Evolutionary conservation across 2,888 invertebrate species (phyloP), one percentile per base, ranked within the genome.

Genomic region (Polydrusus pterygomalis): DNA sequence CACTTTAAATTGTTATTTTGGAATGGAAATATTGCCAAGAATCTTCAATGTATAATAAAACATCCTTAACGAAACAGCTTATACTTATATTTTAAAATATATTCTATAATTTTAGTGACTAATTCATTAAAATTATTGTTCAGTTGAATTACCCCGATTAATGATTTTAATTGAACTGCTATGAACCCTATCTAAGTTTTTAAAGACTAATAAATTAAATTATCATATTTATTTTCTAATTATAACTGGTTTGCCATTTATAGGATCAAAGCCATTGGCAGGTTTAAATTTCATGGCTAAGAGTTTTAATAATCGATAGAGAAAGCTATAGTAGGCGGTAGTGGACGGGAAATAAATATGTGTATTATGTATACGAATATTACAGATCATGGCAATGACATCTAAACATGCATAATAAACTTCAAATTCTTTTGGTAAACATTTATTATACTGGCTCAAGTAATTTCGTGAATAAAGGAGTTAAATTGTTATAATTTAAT

Each of bases 381-480:
- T 56, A 13, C 56, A 34, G 15, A 34, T 34, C 56, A 34, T 9
- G 56, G 56, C 56, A 56, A 56, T 34, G 56, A 56, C 56, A 56
- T 56, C n/a, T 17, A 17, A 47, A 9, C 47, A 47, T 2, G 47
- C n/a, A 47, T 3, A 17, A 34, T 34, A 9, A 34, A 25, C 25
- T 3, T 25, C 25, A 25, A 25, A 25, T 25, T 25, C 1, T 25
- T 25, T 25, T 25, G 5, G 25, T n/a, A 25, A 25, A 3, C 25
- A 25, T 25, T 5, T 3, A 25, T 25, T 25, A 5, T 1, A 25
- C 25, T 5, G n/a, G n/a, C 25, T 25, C 1, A 25, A 25, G 2
- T 25, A 25, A 25, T 25, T 25, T 1, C 25, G 25, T 25, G 25
- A 25, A 25, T 25, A 3, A 5, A 25, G 25, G 25, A 25, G 5